A percentile compares a stretch with the other conserved stretches of the same genome.
Conservation (phyloP, 2,113 vertebrate genomes). For the Balaeniceps rex region DNA sequence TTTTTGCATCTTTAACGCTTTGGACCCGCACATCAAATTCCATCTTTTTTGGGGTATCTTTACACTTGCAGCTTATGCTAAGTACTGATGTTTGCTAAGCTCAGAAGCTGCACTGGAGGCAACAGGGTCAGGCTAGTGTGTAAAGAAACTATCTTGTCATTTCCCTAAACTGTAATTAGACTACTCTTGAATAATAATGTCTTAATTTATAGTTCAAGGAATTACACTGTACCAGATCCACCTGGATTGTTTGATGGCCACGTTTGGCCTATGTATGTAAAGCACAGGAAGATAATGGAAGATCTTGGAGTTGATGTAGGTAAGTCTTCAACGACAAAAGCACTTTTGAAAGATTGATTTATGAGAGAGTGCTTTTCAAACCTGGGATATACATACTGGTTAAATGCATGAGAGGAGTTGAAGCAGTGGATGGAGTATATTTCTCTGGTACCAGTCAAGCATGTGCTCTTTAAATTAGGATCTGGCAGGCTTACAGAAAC, state of each 20-base stretch:
- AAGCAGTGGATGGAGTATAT: not conserved
- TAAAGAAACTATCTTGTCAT: not conserved
- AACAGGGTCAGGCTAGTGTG: not conserved
- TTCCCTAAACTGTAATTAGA: not conserved
- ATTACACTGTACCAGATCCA: constrained; percentile 88
- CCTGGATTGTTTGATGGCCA: constrained; percentile 93
- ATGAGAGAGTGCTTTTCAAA: not conserved
- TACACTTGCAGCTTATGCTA: not conserved
- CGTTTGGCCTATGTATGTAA: constrained; percentile 95
- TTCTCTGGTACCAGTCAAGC: not conserved
- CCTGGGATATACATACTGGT: not conserved
- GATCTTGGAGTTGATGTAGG: constrained; percentile 82
- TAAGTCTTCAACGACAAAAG: constrained; percentile 65
- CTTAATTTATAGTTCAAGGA: constrained; percentile 77
- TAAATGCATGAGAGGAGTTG: not conserved
- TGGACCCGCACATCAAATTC: not conserved
- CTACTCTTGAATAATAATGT: not conserved
- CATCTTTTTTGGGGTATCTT: not conserved
- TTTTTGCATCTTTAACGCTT: not conserved
- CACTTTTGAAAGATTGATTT: not conserved
- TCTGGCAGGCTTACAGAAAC: not conserved
- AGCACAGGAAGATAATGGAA: constrained; percentile 90
- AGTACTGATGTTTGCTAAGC: not conserved
- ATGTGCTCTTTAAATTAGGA: not conserved
- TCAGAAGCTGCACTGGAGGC: not conserved